These are phyloP conservation scores for Onychorhynchus coronatus DNA, from an alignment of 2,113 vertebrate genomes.

Conservation along the genomic window DNA sequence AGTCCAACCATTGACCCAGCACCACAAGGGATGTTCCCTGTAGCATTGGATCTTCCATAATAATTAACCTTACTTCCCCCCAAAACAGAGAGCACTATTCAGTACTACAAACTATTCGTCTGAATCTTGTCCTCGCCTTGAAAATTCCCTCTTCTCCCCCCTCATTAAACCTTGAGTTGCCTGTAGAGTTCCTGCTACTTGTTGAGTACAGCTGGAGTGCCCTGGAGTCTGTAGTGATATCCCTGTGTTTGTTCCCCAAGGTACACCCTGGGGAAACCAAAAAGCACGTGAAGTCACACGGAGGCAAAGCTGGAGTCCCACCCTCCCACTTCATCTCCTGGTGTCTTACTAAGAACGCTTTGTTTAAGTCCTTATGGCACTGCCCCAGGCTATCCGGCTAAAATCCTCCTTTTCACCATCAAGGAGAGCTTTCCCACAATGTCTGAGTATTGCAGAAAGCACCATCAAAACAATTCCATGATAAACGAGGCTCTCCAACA, in stretches of 20 bases:
- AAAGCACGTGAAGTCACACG: background rate
- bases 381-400: background rate
- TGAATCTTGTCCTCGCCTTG: background rate
- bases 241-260: background rate
- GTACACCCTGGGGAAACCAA: background rate
- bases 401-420: background rate
- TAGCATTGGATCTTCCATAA: background rate
- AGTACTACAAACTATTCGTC: background rate
- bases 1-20: background rate
- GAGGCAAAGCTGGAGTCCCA: background rate
- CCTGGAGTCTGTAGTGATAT: background rate
- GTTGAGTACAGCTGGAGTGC: background rate
- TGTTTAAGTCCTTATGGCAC: background rate
- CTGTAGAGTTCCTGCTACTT: background rate
- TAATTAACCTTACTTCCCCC: background rate
- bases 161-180: background rate
- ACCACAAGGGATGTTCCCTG: background rate
- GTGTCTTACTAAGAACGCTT: background rate
- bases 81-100: background rate
- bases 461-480: background rate
- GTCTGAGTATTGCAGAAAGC: background rate
- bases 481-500: background rate
- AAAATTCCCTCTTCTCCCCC: background rate
- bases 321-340: background rate
- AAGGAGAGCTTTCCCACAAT: background rate